Base-by-base conservation (phyloP, 1,140 invertebrate species). In the Tetramorium alpestre region DNA sequence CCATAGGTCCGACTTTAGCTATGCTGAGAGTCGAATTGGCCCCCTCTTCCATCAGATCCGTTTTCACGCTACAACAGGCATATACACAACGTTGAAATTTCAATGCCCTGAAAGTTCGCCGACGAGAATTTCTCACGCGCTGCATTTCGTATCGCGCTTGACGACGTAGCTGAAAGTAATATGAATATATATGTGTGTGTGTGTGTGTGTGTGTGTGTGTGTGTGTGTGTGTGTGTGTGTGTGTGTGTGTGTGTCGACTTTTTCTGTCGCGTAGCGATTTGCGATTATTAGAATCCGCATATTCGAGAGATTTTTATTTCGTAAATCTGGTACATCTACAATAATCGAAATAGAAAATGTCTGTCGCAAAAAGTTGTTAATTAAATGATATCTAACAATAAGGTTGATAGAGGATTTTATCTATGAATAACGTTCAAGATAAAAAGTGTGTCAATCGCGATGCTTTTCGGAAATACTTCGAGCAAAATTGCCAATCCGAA, bases 21-120 rank as follows among this genome's bases (percentile, higher is more conserved):
- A 98, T 97, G 22, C 97, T 96, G 51, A 98, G 96, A 49, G 97
- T 97, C 75, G 97, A 98, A 92, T 97, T 97, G 54, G 97, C 97
- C 28, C 97, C 97, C 78, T 97, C 97, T 62, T 97, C 96, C 94
- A 97, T 97, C 93, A 97, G 96, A 93, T 97, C 97, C 76, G 97
- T 97, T 94, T 97, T 97, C 75, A 97, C 97, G 93, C 97, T 97
- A 94, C 87, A 93, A 93, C 87, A 91, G 22, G 4, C 25, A 33
- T 10, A 58, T 2, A 33, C 22, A 49, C 49, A 16, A 3, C 22
- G 38, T 73, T 89, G 64, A 87, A 87, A 90, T 75, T 64, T 76
- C 25, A 70, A 89, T 86, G 47, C 16, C 4, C 11, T 54, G 54
- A 3, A 47, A 81, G 41, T 47, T 60, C 6, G 49, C 11, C 6